Base-by-base conservation (phyloP, 2,888 invertebrate species). In the Drosophila maculinotata region DNA sequence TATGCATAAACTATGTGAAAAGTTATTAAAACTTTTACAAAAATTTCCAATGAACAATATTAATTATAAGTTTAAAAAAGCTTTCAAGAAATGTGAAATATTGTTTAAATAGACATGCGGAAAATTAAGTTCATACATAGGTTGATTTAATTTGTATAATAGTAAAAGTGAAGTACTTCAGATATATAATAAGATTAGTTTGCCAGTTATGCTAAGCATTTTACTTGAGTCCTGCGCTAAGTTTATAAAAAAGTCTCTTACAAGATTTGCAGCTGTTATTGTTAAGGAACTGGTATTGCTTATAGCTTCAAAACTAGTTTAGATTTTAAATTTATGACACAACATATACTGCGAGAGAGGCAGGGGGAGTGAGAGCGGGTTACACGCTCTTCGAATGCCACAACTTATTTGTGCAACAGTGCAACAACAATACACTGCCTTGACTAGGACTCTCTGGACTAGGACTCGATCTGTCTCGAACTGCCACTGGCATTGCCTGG, bases 401-500 rank as follows among this genome's bases (percentile, higher is more conserved):
- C 48, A 66, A 54, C 63, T 66, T 67, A 51, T 56, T 45, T 64
- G 57, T 57, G 57, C 12, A 47, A 45, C 42, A 39, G n/a, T n/a
- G 14, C 30, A 42, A 36, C 26, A 45, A 26, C 53, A 33, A 31
- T 15, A 28, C 26, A 10, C 31, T 53, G 39, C 14, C 52, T 52
- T 57, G 56, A 33, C 35, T 39, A 15, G 38, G 28, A 35, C 42
- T 42, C 44, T 42, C 7, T 59, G 54, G 38, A 30, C 39, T 36
- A 36, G 17, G 20, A 31, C 7, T 41, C 30, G 39, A 30, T 28
- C 26, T 47, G 49, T 41, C 52, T 47, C 36, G 25, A 62, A 54
- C 74, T 70, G 76, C 62, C 58, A 52, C 31, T 56, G 71, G 66
- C 74, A 66, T 52, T 62, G 65, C 54, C 49, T 56, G 33, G 20